Evolutionary conservation across 2,113 vertebrate genomes (phyloP).

Genomic region (Eulemur rufifrons): DNA sequence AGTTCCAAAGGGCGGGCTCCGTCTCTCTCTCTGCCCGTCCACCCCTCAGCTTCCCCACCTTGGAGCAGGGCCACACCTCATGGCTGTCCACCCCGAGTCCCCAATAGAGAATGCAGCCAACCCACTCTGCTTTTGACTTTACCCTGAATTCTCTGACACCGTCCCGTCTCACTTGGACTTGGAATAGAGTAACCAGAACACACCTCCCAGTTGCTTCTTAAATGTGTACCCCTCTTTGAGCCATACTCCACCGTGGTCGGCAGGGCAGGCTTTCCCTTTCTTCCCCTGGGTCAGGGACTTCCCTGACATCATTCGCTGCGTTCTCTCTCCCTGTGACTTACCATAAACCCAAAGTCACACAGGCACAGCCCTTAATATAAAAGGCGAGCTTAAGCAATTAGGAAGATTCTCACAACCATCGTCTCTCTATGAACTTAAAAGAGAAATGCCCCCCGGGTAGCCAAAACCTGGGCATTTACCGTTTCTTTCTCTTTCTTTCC

Average conservation of each 20-base stretch:
- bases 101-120: not conserved
- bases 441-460: not conserved
- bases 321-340: not conserved
- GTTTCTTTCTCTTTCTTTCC: not conserved
- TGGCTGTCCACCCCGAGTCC: not conserved
- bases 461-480: not conserved
- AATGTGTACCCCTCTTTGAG: not conserved
- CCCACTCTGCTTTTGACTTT: not conserved
- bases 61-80: not conserved
- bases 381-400: conserved; percentile 17
- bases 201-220: not conserved
- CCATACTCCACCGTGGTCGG: not conserved
- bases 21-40: not conserved
- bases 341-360: not conserved
- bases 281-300: not conserved
- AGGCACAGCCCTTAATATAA: not conserved
- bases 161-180: not conserved
- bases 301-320: not conserved
- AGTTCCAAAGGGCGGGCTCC: not conserved
- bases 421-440: not conserved
- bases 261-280: not conserved
- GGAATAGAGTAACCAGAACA: not conserved
- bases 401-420: not conserved
- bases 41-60: not conserved
- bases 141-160: not conserved